Base-by-base conservation (phyloP, 2,797 vertebrate genomes). In the Rhinoraja longicauda region DNA sequence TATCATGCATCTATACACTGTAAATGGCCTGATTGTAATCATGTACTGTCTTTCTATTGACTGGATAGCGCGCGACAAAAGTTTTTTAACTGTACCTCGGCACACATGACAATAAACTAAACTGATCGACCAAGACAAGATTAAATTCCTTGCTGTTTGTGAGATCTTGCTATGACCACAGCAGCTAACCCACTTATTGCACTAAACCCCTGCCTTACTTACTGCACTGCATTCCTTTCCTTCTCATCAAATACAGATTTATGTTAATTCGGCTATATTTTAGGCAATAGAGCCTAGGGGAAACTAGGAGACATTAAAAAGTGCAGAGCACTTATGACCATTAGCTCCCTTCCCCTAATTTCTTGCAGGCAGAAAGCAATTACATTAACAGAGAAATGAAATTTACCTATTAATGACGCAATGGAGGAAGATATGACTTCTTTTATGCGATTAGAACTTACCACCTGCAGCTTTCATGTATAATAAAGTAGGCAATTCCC, bases 341-440 rank as follows among this genome's bases (percentile, higher is more conserved):
- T 67, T 64, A 88, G 62, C n/a, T 64, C n/a, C 62, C 84, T 88
- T 67, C n/a, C 29, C 59, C 17, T 15, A 67, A 88, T 88, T 36
- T 32, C 84, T 88, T 88, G 64, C 15, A 67, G 64, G 59, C n/a
- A 36, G 59, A 67, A 88, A 88, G 84, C 84, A 88, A 88, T 88
- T 67, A 67, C 62, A 36, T 88, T 36, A 67, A 67, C 8, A 62
- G 19, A 10, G 62, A 67, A 67, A 88, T 64, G 5, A 64, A 32
- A 67, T 88, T 26, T 88, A 88, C n/a, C 84, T 67, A 88, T 67
- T 36, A 88, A 88, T 67, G 84, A 88, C 84, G 32, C 62, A 88
- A 88, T 24, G n/a, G 84, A 29, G 62, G 57, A 19, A 32, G 19
- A 62, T 29, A 36, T n/a, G 62, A 88, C 84, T 36, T 88, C 29